These are phyloP conservation scores for Umimayanthus kanabou DNA, from an alignment of 92 coral and sea anemone genomes.

Conservation along the genomic window DNA sequence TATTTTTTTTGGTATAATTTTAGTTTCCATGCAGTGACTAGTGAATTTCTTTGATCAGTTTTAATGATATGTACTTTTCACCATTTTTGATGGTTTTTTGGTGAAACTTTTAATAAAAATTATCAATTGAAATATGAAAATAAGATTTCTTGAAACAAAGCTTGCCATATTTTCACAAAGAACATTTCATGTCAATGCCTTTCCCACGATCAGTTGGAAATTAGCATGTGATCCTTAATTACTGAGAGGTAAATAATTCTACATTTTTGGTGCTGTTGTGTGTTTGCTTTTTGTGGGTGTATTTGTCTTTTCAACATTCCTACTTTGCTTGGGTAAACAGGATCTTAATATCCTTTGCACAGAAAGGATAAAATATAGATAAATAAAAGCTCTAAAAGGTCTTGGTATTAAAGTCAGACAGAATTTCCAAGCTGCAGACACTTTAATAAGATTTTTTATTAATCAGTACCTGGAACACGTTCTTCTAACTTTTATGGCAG, in stretches of 20 bases:
- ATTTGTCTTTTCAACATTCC: conserved; percentile 13
- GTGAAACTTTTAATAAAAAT: no score
- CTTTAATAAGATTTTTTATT: no score
- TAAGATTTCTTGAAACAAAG: neutral
- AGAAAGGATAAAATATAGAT: neutral
- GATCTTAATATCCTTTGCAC: neutral
- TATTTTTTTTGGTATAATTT: no score
- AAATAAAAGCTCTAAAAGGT: neutral
- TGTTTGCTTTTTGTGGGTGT: neutral
- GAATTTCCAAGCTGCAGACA: neutral
- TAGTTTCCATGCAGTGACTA: no score
- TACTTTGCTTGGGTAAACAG: conserved; percentile 17
- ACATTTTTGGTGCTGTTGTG: neutral
- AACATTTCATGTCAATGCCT: neutral
- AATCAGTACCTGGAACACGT: neutral
- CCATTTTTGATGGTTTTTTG: neutral
- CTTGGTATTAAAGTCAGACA: neutral
- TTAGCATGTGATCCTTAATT: neutral
- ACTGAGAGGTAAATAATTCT: neutral
- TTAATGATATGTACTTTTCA: neutral
- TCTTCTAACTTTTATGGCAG: neutral
- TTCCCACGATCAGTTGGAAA: neutral
- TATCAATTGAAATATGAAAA: neutral
- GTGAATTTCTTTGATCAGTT: neutral
- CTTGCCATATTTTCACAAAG: neutral